Conservation (phyloP, 2,113 vertebrate species). For the Genyomyrus donnyi region DNA sequence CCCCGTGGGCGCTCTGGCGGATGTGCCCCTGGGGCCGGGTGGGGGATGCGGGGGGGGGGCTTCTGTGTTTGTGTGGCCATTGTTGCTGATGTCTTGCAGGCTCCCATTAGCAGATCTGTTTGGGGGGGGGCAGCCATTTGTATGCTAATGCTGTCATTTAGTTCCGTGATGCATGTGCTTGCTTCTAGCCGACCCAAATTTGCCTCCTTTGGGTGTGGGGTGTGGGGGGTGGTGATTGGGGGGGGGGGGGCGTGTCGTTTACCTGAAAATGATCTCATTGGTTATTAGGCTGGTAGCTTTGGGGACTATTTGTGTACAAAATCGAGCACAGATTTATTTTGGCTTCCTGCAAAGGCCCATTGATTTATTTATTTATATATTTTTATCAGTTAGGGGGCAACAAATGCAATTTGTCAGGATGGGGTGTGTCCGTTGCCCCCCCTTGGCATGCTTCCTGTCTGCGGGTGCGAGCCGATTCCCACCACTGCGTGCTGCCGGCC, state of each 20-base stretch:
- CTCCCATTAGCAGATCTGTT: slow-evolving; percentile 66
- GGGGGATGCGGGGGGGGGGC: neutral
- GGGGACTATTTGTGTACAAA: slow-evolving; percentile 20
- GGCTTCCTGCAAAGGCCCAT: slow-evolving; percentile 14
- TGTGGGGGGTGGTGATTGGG: no score
- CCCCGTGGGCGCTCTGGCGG: no score
- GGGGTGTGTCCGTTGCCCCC: no score
- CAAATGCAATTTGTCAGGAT: no score
- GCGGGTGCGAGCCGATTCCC: no score
- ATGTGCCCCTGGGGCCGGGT: neutral
- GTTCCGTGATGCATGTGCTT: no score
- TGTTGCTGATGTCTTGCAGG: neutral
- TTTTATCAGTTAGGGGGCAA: no score
- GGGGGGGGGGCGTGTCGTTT: neutral
- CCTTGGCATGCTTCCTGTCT: no score
- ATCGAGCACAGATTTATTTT: slow-evolving; percentile 31
- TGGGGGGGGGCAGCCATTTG: slow-evolving; percentile 58
- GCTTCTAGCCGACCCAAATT: no score
- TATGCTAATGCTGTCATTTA: slow-evolving; percentile 37
- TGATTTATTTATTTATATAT: neutral
- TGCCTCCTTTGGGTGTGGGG: no score
- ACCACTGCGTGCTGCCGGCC: no score
- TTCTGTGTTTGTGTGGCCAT: neutral
- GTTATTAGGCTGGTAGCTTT: slow-evolving; percentile 38
- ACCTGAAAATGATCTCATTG: slow-evolving; percentile 36